Evolutionary conservation across 1,140 invertebrate genomes (phyloP).

Genomic region (Ctenoplectra terminalis): DNA sequence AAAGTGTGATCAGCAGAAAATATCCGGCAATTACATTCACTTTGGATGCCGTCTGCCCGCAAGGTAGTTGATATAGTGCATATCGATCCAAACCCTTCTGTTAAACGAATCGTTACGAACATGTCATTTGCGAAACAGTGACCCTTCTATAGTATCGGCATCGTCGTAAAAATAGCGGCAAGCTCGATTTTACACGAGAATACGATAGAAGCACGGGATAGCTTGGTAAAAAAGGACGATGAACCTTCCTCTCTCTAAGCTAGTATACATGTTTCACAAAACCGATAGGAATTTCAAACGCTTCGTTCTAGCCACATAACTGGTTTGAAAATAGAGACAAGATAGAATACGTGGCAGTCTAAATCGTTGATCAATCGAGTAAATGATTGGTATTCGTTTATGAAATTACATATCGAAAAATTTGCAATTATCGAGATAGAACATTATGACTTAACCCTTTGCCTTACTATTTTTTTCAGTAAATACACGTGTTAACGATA

Average conservation of each 20-base stretch:
- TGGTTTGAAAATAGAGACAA: slow-evolving; percentile 6
- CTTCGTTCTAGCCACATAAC: slow-evolving; percentile 4
- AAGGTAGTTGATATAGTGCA: slow-evolving; percentile 38
- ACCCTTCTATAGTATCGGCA: slow-evolving; percentile 9
- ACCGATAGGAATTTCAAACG: no score
- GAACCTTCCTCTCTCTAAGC: slow-evolving; percentile 24
- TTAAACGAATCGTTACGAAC: slow-evolving; percentile 46
- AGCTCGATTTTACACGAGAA: slow-evolving; percentile 27
- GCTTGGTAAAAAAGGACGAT: neutral
- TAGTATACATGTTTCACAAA: no score
- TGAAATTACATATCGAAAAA: no score
- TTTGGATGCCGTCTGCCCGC: slow-evolving; percentile 45
- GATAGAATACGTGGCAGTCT: slow-evolving; percentile 25
- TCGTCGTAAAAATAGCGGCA: slow-evolving; percentile 33
- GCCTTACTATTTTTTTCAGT: no score
- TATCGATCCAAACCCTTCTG: slow-evolving; percentile 46
- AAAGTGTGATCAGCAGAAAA: slow-evolving; percentile 71
- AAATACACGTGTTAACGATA: no score
- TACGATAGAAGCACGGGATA: neutral
- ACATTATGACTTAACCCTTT: no score
- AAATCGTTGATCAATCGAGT: slow-evolving; percentile 51
- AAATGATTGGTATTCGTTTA: no score
- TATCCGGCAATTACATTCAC: slow-evolving; percentile 73
- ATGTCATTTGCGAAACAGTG: slow-evolving; percentile 45
- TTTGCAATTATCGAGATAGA: no score